A percentile compares a stretch with the other conserved stretches of the same genome.
These are phyloP conservation scores for Rhipidura dahli DNA, from an alignment of 2,113 vertebrate species.

Conservation along the genomic window DNA sequence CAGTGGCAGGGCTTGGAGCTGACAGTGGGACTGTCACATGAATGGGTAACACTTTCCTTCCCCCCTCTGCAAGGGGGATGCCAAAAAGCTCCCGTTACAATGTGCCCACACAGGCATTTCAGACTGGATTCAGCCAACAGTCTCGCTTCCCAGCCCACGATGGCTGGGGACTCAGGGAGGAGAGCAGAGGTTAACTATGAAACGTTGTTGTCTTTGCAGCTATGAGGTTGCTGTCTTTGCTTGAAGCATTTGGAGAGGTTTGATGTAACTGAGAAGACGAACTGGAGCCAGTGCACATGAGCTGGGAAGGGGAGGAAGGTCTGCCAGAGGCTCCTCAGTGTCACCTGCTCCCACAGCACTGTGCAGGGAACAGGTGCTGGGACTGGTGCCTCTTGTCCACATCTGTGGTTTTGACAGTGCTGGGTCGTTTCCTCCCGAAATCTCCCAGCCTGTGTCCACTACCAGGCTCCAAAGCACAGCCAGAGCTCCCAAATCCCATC, in stretches of 20 bases:
- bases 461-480: not conserved
- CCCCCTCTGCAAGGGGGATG: not conserved
- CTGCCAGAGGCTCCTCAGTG: not conserved
- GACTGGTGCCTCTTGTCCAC: not conserved
- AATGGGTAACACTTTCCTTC: not conserved
- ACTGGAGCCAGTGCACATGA: not conserved
- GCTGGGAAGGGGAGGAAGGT: not conserved
- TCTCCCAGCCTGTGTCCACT: rapidly evolving
- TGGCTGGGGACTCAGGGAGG: not conserved
- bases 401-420: not conserved
- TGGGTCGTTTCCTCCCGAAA: not conserved
- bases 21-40: not conserved
- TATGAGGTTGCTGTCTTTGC: not conserved
- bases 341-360: not conserved
- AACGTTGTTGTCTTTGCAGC: not conserved
- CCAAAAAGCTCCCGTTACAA: not conserved
- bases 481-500: not conserved
- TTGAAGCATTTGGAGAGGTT: not conserved
- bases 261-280: not conserved
- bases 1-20: not conserved
- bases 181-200: not conserved
- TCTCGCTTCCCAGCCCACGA: not conserved
- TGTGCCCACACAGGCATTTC: not conserved
- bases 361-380: not conserved
- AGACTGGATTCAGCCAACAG: not conserved